phyloP scores from a whole-genome alignment of 2,888 invertebrate genomes.

The Sminthurides aquaticus region DNA sequence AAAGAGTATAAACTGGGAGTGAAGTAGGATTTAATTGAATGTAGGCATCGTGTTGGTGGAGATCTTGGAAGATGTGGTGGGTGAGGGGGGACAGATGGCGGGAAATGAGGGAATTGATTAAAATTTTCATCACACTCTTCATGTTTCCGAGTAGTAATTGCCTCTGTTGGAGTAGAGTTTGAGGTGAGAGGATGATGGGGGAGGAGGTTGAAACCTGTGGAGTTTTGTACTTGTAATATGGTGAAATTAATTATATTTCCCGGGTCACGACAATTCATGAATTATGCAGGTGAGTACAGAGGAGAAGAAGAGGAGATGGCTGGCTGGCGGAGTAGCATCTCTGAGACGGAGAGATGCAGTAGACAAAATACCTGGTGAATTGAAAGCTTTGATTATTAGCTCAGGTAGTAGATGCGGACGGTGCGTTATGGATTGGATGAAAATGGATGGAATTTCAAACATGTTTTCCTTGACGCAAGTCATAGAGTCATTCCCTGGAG shows the following conservation, averaged over 20 bases:
- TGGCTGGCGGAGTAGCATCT: not conserved
- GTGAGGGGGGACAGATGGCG: not conserved
- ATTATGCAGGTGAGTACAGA: not conserved
- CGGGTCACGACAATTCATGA: not conserved
- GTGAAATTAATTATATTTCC: not conserved
- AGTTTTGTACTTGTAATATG: not conserved
- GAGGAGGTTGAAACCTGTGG: not conserved
- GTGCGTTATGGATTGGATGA: not conserved
- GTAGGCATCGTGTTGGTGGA: too few relatives aligned
- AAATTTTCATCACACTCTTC: not conserved
- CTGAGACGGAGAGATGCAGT: too few relatives aligned
- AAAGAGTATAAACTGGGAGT: too few relatives aligned
- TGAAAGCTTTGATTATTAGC: too few relatives aligned
- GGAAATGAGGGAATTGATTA: not conserved
- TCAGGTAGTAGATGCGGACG: too few relatives aligned
- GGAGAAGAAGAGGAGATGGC: not conserved
- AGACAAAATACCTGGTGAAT: too few relatives aligned
- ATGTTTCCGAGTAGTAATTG: not conserved
- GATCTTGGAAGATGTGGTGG: not conserved
- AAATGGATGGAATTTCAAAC: not conserved
- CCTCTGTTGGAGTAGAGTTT: not conserved
- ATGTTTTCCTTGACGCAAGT: not conserved
- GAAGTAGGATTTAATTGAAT: too few relatives aligned
- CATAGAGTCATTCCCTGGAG: not conserved
- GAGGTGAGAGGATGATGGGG: not conserved